Evolutionary conservation across 2,888 invertebrate genomes (phyloP).

Genomic region (Tribolium freemani): DNA sequence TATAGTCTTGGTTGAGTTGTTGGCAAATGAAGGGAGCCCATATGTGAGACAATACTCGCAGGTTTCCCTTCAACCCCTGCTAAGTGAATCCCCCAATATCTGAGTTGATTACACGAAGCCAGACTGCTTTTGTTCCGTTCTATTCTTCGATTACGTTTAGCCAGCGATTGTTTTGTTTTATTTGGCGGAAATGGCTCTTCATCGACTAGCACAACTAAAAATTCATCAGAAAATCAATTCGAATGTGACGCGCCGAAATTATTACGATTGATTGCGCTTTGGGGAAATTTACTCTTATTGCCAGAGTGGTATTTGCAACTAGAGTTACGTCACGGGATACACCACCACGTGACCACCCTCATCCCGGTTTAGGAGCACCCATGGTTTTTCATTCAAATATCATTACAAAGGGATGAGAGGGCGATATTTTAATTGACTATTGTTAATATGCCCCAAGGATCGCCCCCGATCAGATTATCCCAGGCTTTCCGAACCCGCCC

Average conservation of each 20-base stretch:
- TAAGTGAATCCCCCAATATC: constrained; percentile 67
- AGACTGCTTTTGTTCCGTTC: constrained; percentile 62
- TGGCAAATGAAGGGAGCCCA: constrained; percentile 64
- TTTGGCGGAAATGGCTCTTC: constrained; percentile 28
- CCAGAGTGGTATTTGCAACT: constrained; percentile 23
- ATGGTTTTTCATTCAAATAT: constrained; percentile 53
- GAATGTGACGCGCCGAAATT: constrained; percentile 31
- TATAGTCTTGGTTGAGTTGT: constrained; percentile 62
- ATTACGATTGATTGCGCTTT: constrained; percentile 57
- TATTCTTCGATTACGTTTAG: constrained; percentile 54
- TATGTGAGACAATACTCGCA: constrained; percentile 61
- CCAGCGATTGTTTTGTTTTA: constrained; percentile 55
- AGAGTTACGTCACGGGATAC: constrained; percentile 30
- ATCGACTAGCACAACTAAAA: background rate
- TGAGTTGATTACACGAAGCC: constrained; percentile 67
- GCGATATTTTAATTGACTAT: constrained; percentile 59
- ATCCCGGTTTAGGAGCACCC: constrained; percentile 50
- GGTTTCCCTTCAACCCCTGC: constrained; percentile 60
- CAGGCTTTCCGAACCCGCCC: background rate
- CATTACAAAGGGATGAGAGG: constrained; percentile 55
- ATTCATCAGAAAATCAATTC: constrained; percentile 40
- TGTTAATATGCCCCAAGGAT: constrained; percentile 54
- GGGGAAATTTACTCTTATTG: constrained; percentile 54
- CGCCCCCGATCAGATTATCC: background rate
- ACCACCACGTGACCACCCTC: constrained; percentile 52